Base-by-base conservation (phyloP, 2,113 vertebrate genomes). In the Gadus chalcogrammus region DNA sequence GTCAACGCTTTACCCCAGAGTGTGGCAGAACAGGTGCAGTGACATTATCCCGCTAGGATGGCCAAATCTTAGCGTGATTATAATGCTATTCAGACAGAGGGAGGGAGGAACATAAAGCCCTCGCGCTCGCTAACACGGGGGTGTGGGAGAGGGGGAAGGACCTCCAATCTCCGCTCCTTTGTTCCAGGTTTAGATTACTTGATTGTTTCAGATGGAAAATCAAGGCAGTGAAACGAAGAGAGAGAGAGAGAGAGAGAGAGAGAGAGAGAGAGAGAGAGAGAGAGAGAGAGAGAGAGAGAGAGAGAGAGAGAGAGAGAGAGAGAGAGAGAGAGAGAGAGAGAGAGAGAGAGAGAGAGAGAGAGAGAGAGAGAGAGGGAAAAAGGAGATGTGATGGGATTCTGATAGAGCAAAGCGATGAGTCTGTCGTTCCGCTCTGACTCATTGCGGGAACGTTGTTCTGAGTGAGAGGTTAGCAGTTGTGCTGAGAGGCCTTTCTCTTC, bases 181-280 rank as follows among this genome's bases (percentile, higher is more conserved):
- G 66, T 81, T 73, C 63, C 35, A 0, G 52, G 27, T 66, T 76
- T 72, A 15, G 64, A 71, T 64, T 53, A 28, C 62, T 52, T 71
- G 78, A 87, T 86, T 88, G 79, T 79, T 73, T 83, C 38, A 61
- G 75, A 35, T 0, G 64, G 68, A 35, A 83, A 69, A 80, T 64
- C 75, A 76, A 84, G 70, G 20, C 22, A 63, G 69, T 16, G 67
- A 60, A 60, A 31, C 56, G 60, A 20, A 65, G 56, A 75, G 71
- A 80, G 76, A 70, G 53, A 82, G 70, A 56, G 28, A 70, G 59
- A 68, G 22, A 20, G 20, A 20, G 20, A 20, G 20, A 20, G 20
- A 20, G 20, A 20, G 20, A 20, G 31, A 68, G 22, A 65, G 56
- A 73, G 71, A 80, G 76, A 70, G 53, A 82, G 70, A 56, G 31